Conservation (phyloP, 2,888 invertebrate species). For the Perithous albicinctus region DNA sequence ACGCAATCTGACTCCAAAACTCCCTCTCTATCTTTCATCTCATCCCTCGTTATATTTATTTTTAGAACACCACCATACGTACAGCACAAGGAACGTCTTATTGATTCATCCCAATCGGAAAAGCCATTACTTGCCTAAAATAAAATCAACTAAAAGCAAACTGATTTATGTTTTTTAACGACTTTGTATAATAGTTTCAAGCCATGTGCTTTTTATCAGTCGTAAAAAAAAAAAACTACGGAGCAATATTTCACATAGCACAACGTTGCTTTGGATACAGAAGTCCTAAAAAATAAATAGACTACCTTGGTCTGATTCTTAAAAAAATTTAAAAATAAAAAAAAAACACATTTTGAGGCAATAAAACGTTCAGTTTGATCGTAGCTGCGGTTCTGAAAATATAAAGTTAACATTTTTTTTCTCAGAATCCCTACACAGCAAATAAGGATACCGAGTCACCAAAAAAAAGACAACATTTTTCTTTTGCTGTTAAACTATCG, state of each 20-base stretch:
- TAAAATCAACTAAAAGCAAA: neutral
- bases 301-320: no score
- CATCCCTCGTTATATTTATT: constrained; percentile 2
- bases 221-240: neutral
- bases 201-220: neutral
- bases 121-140: constrained; percentile 6
- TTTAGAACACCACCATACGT: neutral
- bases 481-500: no score
- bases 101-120: constrained; percentile 15
- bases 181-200: neutral
- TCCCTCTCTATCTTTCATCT: neutral
- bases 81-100: constrained; percentile 5
- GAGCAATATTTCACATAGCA: neutral
- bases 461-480: neutral
- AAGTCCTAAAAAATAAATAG: neutral
- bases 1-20: neutral
- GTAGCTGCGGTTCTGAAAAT: neutral
- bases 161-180: neutral
- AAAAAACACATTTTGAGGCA: no score
- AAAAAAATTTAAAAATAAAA: neutral
- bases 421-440: neutral
- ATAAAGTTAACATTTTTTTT: neutral
- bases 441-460: neutral
- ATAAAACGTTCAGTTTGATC: no score
- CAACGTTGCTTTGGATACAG: neutral